Conservation (phyloP, 2,888 invertebrate species). For the Netelia virgata region DNA sequence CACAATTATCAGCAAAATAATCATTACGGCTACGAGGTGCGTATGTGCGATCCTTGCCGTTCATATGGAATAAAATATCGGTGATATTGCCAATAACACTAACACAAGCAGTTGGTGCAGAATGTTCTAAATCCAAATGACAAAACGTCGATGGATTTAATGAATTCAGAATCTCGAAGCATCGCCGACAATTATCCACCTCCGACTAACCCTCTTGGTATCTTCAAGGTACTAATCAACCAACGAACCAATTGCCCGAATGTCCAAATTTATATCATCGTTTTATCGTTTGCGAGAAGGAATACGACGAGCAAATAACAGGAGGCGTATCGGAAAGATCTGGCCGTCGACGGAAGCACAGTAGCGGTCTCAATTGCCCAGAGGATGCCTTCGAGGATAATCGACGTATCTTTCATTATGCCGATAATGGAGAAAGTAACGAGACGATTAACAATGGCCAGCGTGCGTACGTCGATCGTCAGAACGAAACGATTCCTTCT, state of each 20-base stretch:
- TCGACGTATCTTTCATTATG: slow-evolving; percentile 39
- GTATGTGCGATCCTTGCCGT: slow-evolving; percentile 11
- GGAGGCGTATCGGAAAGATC: slow-evolving; percentile 49
- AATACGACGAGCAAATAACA: slow-evolving; percentile 47
- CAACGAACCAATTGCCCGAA: not conserved
- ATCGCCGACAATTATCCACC: slow-evolving; percentile 45
- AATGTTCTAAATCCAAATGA: slow-evolving; percentile 36
- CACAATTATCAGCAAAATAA: slow-evolving; percentile 78
- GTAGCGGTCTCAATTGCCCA: slow-evolving; percentile 54
- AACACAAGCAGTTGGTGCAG: slow-evolving; percentile 35
- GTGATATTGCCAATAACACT: not conserved
- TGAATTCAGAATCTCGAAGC: slow-evolving; percentile 26
- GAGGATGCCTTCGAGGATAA: slow-evolving; percentile 64
- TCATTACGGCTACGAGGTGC: slow-evolving; percentile 82
- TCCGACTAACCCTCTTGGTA: slow-evolving; percentile 33
- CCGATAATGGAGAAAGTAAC: slow-evolving; percentile 78
- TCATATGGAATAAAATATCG: not conserved
- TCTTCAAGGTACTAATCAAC: slow-evolving; percentile 37
- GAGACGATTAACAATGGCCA: slow-evolving; percentile 73
- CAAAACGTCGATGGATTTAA: slow-evolving; percentile 36
- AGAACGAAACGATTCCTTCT: slow-evolving; percentile 72
- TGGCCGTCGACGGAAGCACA: slow-evolving; percentile 54
- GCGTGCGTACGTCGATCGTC: slow-evolving; percentile 68
- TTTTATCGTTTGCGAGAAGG: not conserved
- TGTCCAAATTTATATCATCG: not conserved